Evolutionary conservation across 2,888 invertebrate genomes (phyloP).

Genomic region (Gastrophysa polygoni): DNA sequence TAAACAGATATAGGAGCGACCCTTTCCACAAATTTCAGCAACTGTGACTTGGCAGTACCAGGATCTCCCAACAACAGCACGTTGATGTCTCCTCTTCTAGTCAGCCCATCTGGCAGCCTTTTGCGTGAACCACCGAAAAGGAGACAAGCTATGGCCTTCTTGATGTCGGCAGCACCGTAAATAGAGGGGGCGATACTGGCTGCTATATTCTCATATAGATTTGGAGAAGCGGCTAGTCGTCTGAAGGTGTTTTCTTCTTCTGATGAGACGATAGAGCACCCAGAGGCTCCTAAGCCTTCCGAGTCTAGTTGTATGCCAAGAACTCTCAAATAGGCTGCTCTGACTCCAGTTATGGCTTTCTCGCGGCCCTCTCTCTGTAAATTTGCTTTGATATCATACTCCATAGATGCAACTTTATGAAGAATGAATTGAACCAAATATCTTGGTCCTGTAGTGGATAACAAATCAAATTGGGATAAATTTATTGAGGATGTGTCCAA

Average conservation of each 20-base stretch:
- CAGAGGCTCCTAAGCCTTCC: conserved; percentile 73
- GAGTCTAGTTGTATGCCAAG: conserved; percentile 90
- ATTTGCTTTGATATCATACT: not conserved
- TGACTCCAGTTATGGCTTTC: conserved; percentile 85
- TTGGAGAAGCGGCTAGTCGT: conserved; percentile 80
- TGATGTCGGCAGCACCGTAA: conserved; percentile 91
- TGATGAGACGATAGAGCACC: conserved; percentile 62
- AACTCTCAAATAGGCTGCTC: conserved; percentile 93
- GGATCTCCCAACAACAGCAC: conserved; percentile 95
- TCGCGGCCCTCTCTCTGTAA: conserved; percentile 71
- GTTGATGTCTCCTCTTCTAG: conserved; percentile 96
- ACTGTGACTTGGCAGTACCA: conserved; percentile 98
- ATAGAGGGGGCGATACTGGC: conserved; percentile 97
- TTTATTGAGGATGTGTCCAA: too few relatives aligned
- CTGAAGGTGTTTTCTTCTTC: conserved; percentile 85
- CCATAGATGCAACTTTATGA: too few relatives aligned
- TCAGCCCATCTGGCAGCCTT: conserved; percentile 91
- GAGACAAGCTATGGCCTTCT: conserved; percentile 94
- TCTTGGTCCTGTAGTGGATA: too few relatives aligned
- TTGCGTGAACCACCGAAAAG: conserved; percentile 88
- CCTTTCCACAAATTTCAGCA: conserved; percentile 96
- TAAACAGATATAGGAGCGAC: conserved; percentile 95
- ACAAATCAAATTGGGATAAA: too few relatives aligned
- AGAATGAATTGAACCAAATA: too few relatives aligned
- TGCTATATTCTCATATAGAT: conserved; percentile 88